A percentile compares a stretch with the other conserved stretches of the same genome.
phyloP scores from a whole-genome alignment of 2,888 invertebrate genomes.

The Netelia fuscicornis region DNA sequence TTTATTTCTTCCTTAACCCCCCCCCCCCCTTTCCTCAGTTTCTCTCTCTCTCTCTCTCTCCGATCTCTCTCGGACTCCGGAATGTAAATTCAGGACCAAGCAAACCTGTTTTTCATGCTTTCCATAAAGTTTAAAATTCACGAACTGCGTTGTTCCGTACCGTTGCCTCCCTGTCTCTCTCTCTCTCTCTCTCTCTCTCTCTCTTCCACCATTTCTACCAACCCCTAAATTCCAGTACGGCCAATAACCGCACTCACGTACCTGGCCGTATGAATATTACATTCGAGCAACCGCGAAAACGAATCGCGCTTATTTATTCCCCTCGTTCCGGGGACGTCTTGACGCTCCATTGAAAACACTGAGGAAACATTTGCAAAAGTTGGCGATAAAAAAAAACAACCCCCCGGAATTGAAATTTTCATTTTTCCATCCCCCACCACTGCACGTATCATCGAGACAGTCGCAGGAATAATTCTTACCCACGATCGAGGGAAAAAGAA shows the following conservation, averaged over 20 bases:
- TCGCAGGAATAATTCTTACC: background rate
- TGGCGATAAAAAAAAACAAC: background rate
- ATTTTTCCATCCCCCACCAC: background rate
- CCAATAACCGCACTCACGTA: conserved; percentile 52
- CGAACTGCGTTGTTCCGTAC: conserved; percentile 48
- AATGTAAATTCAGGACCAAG: conserved; percentile 50
- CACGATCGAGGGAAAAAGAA: no score
- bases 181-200: no score
- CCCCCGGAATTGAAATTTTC: background rate
- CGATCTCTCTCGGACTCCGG: conserved; percentile 13
- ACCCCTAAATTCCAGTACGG: background rate
- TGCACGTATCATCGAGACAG: background rate
- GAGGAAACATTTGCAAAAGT: background rate
- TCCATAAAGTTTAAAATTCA: conserved; percentile 65
- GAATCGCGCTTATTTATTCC: conserved; percentile 64
- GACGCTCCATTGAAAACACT: conserved; percentile 24
- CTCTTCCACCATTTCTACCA: no score
- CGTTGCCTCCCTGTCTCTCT: background rate
- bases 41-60: conserved; percentile 21
- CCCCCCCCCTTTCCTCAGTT: conserved; percentile 23
- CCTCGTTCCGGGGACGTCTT: conserved; percentile 22
- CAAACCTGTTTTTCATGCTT: conserved; percentile 40
- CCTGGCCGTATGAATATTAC: conserved; percentile 68
- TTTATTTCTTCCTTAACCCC: background rate
- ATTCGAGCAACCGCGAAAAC: conserved; percentile 50